Evolutionary conservation across 2,113 vertebrate genomes (phyloP).

Genomic region (Limnothrissa miodon): DNA sequence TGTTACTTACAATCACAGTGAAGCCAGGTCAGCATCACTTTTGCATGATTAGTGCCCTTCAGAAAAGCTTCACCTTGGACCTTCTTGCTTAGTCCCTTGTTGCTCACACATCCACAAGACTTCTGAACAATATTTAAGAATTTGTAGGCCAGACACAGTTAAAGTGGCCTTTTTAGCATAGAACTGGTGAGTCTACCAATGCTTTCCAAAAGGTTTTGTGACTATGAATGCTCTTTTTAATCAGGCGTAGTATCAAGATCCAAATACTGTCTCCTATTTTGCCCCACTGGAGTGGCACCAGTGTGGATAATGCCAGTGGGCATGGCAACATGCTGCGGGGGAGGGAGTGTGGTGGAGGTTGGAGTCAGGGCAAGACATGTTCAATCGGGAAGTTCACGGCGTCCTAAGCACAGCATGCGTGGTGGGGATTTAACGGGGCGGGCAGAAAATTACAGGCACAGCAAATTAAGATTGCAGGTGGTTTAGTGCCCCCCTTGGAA

Average conservation of each 20-base stretch:
- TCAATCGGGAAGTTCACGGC: constrained; percentile 26
- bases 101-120: too few relatives aligned
- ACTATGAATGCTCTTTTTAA: too few relatives aligned
- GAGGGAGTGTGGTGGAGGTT: background rate
- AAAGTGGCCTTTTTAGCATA: too few relatives aligned
- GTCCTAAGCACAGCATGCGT: constrained; percentile 28
- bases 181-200: too few relatives aligned
- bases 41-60: too few relatives aligned
- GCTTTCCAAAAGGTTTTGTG: too few relatives aligned
- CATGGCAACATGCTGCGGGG: background rate
- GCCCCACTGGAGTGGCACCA: background rate
- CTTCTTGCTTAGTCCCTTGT: too few relatives aligned
- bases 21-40: too few relatives aligned
- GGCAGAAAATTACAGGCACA: constrained; percentile 42
- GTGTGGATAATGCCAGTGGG: background rate
- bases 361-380: background rate
- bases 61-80: too few relatives aligned
- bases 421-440: constrained; percentile 1
- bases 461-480: constrained; percentile 50
- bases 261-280: background rate
- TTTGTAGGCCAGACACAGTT: too few relatives aligned
- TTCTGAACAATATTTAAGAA: too few relatives aligned
- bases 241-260: background rate
- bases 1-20: too few relatives aligned
- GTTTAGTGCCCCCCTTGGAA: constrained; percentile 31